Percentiles rank a stretch among this genome's conserved stretches.
These are phyloP conservation scores for Ameiurus melas DNA, from an alignment of 2,113 vertebrate species.

Conservation along the genomic window DNA sequence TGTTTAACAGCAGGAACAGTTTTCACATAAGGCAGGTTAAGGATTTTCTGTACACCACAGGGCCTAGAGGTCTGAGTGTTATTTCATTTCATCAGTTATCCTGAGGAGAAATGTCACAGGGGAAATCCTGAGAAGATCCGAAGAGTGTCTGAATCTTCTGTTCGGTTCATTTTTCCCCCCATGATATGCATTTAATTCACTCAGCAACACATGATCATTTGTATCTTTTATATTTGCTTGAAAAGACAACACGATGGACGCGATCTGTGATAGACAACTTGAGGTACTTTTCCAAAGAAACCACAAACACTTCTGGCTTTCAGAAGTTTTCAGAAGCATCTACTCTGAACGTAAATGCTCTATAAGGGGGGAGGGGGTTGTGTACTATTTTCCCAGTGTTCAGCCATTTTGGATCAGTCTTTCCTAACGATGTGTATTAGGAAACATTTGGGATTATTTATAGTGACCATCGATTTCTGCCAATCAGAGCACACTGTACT, in stretches of 20 bases:
- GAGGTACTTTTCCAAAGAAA: neutral
- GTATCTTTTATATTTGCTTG: neutral
- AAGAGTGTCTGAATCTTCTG: neutral
- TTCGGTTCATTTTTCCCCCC: neutral
- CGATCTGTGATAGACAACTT: neutral
- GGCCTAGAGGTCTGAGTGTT: neutral
- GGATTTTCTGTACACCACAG: neutral
- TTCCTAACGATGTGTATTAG: neutral
- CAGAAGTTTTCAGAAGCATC: neutral
- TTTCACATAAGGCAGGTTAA: neutral
- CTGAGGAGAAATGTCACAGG: neutral
- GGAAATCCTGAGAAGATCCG: neutral
- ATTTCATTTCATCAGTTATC: neutral
- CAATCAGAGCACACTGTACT: neutral
- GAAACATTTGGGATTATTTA: neutral
- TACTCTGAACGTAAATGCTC: neutral
- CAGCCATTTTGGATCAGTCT: neutral
- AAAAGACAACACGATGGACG: neutral
- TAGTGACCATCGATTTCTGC: neutral
- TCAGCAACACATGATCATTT: neutral
- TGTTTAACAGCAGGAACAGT: constrained; percentile 7
- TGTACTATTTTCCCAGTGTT: neutral
- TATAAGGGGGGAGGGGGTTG: neutral
- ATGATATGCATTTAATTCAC: neutral
- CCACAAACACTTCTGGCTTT: neutral